phyloP scores from a whole-genome alignment of 2,888 invertebrate genomes.

The Xestoiulus laeticollis region DNA sequence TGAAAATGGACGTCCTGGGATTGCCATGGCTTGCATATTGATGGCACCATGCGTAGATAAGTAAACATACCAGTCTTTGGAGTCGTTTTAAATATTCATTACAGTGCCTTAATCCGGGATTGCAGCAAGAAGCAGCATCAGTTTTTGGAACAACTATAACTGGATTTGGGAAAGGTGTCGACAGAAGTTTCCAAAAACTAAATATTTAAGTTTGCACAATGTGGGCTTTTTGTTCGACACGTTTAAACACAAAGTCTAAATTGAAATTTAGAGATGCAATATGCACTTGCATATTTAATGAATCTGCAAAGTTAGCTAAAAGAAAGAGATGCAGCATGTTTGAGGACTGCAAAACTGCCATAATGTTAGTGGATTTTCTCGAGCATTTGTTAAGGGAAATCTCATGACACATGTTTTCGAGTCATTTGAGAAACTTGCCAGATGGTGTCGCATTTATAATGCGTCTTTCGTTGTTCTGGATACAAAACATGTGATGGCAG shows the following conservation, averaged over 20 bases:
- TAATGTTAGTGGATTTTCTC: not conserved
- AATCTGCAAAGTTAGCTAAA: not conserved
- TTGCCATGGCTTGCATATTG: not conserved
- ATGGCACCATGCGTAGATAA: not conserved
- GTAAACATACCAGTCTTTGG: not conserved
- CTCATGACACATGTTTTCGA: not conserved
- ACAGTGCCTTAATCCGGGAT: not conserved
- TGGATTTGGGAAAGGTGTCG: not conserved
- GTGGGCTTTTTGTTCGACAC: not conserved
- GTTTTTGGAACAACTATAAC: not conserved
- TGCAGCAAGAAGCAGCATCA: not conserved
- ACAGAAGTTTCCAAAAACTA: not conserved
- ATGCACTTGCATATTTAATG: not conserved
- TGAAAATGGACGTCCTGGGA: not conserved
- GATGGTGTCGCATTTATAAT: not conserved
- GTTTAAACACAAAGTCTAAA: not conserved
- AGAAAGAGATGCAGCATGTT: not conserved
- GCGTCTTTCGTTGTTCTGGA: not conserved
- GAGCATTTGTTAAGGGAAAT: not conserved
- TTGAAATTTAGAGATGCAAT: not conserved
- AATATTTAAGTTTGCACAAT: not conserved
- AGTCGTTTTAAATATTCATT: constrained; percentile 22
- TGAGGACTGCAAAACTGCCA: not conserved
- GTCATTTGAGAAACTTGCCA: not conserved
- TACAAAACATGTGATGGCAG: too few relatives aligned